Percentiles rank a stretch among this genome's conserved stretches.
Evolutionary conservation across 2,113 vertebrate species (phyloP).

Genomic region (Macroglossus sobrinus): DNA sequence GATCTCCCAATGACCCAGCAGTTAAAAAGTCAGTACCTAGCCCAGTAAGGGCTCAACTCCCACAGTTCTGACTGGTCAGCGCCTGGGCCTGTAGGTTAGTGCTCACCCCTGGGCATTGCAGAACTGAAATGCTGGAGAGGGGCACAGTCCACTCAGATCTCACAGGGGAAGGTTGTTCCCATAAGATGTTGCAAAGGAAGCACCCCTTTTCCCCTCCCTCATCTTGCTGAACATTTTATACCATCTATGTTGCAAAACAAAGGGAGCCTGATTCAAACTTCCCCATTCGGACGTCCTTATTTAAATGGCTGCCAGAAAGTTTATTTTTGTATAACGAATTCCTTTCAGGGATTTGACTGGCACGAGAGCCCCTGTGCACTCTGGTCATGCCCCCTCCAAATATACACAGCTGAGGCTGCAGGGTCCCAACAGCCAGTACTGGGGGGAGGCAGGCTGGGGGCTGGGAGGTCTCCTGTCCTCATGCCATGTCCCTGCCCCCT

Average conservation of each 20-base stretch:
- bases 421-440: background rate
- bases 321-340: background rate
- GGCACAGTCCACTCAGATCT: background rate
- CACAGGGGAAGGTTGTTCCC: background rate
- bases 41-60: rapidly evolving
- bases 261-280: background rate
- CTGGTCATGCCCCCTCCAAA: rapidly evolving
- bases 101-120: background rate
- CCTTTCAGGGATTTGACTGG: background rate
- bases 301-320: background rate
- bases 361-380: background rate
- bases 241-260: background rate
- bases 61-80: background rate
- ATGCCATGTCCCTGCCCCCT: background rate
- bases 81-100: background rate
- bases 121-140: background rate
- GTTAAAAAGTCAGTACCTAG: background rate
- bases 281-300: background rate
- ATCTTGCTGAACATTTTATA: background rate
- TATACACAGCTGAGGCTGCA: background rate
- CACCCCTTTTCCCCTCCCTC: too few species aligned
- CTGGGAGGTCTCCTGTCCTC: background rate
- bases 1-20: background rate
- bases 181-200: background rate
- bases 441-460: too few species aligned